Conservation (phyloP, 1,140 invertebrate species). For the Apis laboriosa region DNA sequence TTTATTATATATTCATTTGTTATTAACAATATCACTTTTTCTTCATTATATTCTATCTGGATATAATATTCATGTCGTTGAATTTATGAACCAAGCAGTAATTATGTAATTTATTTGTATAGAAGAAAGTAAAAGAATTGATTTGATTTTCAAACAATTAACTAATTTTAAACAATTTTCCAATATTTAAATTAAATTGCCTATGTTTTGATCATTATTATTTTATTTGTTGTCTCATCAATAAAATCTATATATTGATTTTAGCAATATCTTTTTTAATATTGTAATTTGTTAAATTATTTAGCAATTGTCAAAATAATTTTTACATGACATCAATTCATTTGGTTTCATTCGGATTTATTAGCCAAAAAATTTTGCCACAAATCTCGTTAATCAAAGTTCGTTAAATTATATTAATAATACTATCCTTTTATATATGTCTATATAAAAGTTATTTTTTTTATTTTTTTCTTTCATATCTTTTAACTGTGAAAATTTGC, state of each 20-base stretch:
- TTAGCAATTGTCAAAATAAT: background rate
- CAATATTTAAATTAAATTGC: background rate
- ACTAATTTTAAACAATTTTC: background rate
- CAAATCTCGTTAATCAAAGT: background rate
- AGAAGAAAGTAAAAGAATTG: background rate
- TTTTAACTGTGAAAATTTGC: background rate
- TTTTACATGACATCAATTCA: background rate
- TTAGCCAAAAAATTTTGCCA: background rate
- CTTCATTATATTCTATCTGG: background rate
- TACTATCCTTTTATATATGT: background rate
- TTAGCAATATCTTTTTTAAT: background rate
- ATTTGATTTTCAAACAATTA: background rate
- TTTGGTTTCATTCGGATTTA: background rate
- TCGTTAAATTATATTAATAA: background rate
- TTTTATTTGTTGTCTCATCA: background rate
- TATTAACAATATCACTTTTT: background rate
- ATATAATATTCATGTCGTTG: background rate
- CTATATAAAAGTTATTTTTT: background rate
- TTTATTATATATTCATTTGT: background rate
- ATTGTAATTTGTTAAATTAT: background rate
- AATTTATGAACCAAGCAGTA: background rate
- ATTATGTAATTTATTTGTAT: background rate
- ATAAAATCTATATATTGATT: background rate
- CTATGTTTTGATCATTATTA: background rate
- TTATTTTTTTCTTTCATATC: background rate